Percentiles rank a stretch among this genome's conserved stretches.
phyloP scores from a whole-genome alignment of 2,888 invertebrate genomes.

The Ommatoiulus sabulosus region DNA sequence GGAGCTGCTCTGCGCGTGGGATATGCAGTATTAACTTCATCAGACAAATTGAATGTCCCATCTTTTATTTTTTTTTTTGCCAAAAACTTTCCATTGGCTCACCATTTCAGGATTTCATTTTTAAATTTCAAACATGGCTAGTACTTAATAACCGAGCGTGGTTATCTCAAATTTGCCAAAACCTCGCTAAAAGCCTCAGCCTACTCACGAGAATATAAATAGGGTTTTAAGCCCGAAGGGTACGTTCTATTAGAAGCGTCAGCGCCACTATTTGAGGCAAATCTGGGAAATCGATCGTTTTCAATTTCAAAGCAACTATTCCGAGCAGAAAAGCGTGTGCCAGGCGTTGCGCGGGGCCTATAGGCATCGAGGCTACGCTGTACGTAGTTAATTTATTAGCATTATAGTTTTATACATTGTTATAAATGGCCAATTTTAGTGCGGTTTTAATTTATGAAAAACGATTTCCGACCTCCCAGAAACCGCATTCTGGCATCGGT shows the following conservation, averaged over 20 bases:
- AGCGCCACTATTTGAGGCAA: not conserved
- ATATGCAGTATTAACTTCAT: not conserved
- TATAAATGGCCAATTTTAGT: slow-evolving; percentile 43
- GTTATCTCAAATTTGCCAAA: not conserved
- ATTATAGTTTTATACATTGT: slow-evolving; percentile 39
- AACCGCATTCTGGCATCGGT: slow-evolving; percentile 27
- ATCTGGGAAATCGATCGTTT: slow-evolving; percentile 6
- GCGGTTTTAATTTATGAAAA: slow-evolving; percentile 43
- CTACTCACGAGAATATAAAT: not conserved
- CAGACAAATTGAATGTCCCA: not conserved
- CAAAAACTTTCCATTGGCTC: not conserved
- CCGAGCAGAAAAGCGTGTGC: slow-evolving; percentile 5
- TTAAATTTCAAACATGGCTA: not conserved
- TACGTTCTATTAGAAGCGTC: not conserved
- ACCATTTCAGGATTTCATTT: not conserved
- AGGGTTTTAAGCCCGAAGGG: slow-evolving; percentile 6
- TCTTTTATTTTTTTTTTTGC: not conserved
- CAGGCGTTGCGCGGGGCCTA: not conserved
- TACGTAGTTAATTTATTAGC: slow-evolving; percentile 31
- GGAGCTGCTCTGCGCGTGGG: not conserved
- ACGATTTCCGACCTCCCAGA: slow-evolving; percentile 43
- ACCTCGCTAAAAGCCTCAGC: not conserved
- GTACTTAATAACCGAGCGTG: not conserved
- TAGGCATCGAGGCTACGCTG: not conserved
- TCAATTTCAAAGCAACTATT: slow-evolving; percentile 5